Evolutionary conservation across 92 coral and sea anemone species (phyloP).

Genomic region (Scolanthus callimorphus): DNA sequence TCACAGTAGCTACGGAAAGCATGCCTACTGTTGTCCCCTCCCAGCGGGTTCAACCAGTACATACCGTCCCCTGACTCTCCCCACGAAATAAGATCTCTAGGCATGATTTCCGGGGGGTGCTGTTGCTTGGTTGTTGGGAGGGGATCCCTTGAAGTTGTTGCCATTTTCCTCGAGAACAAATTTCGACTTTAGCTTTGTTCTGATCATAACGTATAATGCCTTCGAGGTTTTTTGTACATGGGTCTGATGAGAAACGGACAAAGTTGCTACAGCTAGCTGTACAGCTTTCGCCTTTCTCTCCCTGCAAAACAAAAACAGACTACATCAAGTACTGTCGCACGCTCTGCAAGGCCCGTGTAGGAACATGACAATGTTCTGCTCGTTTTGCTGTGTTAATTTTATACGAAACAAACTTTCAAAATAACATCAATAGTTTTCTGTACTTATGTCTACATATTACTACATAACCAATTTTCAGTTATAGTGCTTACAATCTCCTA

Average conservation of each 20-base stretch:
- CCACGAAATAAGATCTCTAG: constrained; percentile 76
- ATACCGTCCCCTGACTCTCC: constrained; percentile 81
- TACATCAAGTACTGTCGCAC: neutral
- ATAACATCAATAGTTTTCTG: too few species aligned
- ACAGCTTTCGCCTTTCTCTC: constrained; percentile 69
- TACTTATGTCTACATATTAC: too few species aligned
- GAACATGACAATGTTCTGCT: too few species aligned
- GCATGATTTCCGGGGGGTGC: constrained; percentile 73
- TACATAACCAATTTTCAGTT: too few species aligned
- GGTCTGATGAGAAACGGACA: constrained; percentile 12
- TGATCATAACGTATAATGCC: constrained; percentile 61
- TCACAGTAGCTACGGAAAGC: constrained; percentile 93
- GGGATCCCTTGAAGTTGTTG: constrained; percentile 39
- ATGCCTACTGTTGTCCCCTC: constrained; percentile 50
- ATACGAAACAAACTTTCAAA: too few species aligned
- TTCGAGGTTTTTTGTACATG: constrained; percentile 45
- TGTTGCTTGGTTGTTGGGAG: constrained; percentile 35
- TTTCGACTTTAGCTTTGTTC: constrained; percentile 25
- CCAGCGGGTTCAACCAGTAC: constrained; percentile 94
- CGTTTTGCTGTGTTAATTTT: too few species aligned
- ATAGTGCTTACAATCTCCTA: too few species aligned
- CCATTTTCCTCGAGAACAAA: constrained; percentile 71
- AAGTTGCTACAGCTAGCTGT: constrained; percentile 6
- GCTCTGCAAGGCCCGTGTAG: too few species aligned
- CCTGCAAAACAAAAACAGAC: constrained; percentile 17